Conservation (phyloP, 1,140 invertebrate species). For the Achroia grisella region DNA sequence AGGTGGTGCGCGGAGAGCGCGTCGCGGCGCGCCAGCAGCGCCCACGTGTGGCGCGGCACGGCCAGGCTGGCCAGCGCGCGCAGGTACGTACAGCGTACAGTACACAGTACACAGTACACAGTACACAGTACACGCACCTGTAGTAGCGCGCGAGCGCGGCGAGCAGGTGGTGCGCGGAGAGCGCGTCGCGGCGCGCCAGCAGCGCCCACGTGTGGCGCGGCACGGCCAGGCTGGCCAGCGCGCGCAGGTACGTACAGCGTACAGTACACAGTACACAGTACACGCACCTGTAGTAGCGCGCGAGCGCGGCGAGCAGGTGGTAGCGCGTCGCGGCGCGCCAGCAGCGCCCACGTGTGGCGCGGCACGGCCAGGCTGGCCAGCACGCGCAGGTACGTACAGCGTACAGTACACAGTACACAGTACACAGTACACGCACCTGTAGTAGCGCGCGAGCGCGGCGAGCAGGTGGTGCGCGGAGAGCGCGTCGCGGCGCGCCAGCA, state of each 20-base stretch:
- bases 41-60: background rate
- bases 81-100: too few species aligned
- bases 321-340: constrained; percentile 81
- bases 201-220: constrained; percentile 90
- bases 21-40: constrained; percentile 78
- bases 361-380: background rate
- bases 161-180: constrained; percentile 77
- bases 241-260: constrained; percentile 89
- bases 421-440: constrained; percentile 63
- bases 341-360: constrained; percentile 10
- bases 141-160: constrained; percentile 86
- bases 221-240: constrained; percentile 88
- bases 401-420: too few species aligned
- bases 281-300: constrained; percentile 84
- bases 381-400: constrained; percentile 48
- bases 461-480: constrained; percentile 77
- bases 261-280: too few species aligned
- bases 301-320: constrained; percentile 85
- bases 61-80: background rate
- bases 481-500: constrained; percentile 84
- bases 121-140: too few species aligned
- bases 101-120: too few species aligned
- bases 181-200: constrained; percentile 81
- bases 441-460: constrained; percentile 85
- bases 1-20: constrained; percentile 74